Base-by-base conservation (phyloP, 2,113 vertebrate genomes). In the Oxyura jamaicensis region DNA sequence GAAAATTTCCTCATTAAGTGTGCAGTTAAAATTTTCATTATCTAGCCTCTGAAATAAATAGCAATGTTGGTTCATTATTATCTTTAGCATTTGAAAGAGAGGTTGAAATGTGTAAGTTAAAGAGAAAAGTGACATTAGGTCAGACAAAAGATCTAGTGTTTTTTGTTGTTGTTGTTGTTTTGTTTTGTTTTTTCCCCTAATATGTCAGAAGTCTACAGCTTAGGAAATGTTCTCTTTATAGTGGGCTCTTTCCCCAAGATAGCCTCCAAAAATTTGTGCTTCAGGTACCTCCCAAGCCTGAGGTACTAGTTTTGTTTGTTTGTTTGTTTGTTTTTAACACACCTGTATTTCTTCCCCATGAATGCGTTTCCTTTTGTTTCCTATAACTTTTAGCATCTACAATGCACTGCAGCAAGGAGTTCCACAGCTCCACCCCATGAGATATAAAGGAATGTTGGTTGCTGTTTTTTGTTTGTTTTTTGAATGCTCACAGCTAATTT, bases 401-500 rank as follows among this genome's bases (percentile, higher is more conserved):
- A 7, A 1, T 3, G 12, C 39, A 8, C 53, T 55, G 25, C 48
- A 74, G 53, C 5, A 21, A 71, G 42, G 48, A 72, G 10, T 35
- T 80, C 58, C 58, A 44, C 35, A 52, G 35, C 48, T 88, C 0
- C 0, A 67, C 44, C 52, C 33, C 3, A 5, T 2, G 11, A 88
- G 12, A 28, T 56, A 5, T 28, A 65, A 79, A 29, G 36, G 44
- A 79, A 80, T 19, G 48, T 48, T 42, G 20, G 28, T 0, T 18
- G 14, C 41, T 23, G 8, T 39, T 39, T 6, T 50, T 50, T 50
- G 48, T 50, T 50, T 23, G 6, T 23, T 50, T 39, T 25, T 63
- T 63, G 23, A n/a, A n/a, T n/a, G n/a, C n/a, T n/a, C n/a, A 69
- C 33, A 78, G 20, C 50, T 93, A 91, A 96, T 95, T 86, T 46